phyloP scores from a whole-genome alignment of 2,888 invertebrate genomes.

The Drosophila tanythrix region DNA sequence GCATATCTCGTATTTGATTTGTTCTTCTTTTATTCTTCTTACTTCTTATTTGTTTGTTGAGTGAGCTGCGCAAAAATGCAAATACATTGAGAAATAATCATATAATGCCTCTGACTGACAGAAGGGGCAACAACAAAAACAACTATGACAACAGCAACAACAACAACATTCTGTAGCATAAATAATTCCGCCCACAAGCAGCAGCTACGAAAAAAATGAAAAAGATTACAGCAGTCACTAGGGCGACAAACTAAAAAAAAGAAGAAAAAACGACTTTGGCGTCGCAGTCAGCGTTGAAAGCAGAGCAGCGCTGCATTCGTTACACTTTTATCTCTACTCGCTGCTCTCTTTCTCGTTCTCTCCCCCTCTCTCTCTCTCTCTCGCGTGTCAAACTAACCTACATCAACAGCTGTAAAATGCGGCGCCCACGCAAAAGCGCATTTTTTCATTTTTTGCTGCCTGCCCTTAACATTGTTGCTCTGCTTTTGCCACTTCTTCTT shows the following conservation, averaged over 20 bases:
- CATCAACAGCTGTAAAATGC: slow-evolving; percentile 81
- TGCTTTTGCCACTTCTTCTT: slow-evolving; percentile 18
- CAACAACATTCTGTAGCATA: slow-evolving; percentile 72
- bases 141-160: slow-evolving; percentile 32
- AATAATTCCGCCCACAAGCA: slow-evolving; percentile 79
- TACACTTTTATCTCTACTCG: slow-evolving; percentile 2
- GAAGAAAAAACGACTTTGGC: not conserved
- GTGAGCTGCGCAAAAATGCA: slow-evolving; percentile 58
- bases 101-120: slow-evolving; percentile 58
- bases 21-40: not conserved
- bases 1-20: slow-evolving; percentile 31
- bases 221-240: slow-evolving; percentile 82
- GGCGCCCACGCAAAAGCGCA: slow-evolving; percentile 56
- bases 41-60: slow-evolving; percentile 22
- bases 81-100: slow-evolving; percentile 76
- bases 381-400: slow-evolving; percentile 79
- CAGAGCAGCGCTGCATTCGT: slow-evolving; percentile 24
- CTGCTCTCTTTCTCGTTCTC: slow-evolving; percentile 4
- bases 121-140: slow-evolving; percentile 26
- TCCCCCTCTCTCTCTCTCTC: not conserved
- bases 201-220: slow-evolving; percentile 59
- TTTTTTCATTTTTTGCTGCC: slow-evolving; percentile 18
- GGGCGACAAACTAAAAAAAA: slow-evolving; percentile 69
- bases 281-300: slow-evolving; percentile 9
- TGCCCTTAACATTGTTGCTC: slow-evolving; percentile 34